Base-by-base conservation (phyloP, 2,888 invertebrate genomes). In the Drosophila stalkeri region DNA sequence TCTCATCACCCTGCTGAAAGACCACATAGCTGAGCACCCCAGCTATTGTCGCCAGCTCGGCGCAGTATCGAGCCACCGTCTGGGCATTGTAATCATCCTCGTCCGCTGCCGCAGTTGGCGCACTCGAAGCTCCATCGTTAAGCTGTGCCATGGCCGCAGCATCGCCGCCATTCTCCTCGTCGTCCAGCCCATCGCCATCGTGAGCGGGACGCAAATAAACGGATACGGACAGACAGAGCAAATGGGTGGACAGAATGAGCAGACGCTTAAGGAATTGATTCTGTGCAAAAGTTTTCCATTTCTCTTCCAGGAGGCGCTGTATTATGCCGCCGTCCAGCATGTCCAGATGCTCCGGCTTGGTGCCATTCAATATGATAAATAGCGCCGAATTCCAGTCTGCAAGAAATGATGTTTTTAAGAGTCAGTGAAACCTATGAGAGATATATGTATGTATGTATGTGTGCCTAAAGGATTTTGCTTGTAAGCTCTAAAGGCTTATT, bases 241-340 rank as follows among this genome's bases (percentile, higher is more conserved):
- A 94, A 92, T 99, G 99, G 33, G 98, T 94, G 90, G 97, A 95
- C 55, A 99, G 94, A 82, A 99, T 97, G 39, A 97, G 94, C 33
- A 99, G 95, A 43, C 99, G 95, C 93, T 99, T 98, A 71, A 99
- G 94, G 92, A 99, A 98, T 94, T 99, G 98, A 89, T 96, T 96
- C 94, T 97, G 95, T 33, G 99, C 99, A 94, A 98, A 99, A 0
- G 99, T 98, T 93, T 99, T 99, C 99, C 99, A 99, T 93, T 99
- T 99, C 93, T 99, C 99, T 93, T 99, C 99, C 20, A 99, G 94
- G 56, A 99, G 94, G 89, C 98, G 95, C 92, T 99, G 98, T 90
- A 99, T 99, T 65, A 99, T 99, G 37, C 99, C 99, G 55, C 99
- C 99, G 91, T 99, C 99, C 89, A 99, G 94, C 99, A 99, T 99